Base-by-base conservation (phyloP, 2,113 vertebrate species). In the Willisornis vidua region DNA sequence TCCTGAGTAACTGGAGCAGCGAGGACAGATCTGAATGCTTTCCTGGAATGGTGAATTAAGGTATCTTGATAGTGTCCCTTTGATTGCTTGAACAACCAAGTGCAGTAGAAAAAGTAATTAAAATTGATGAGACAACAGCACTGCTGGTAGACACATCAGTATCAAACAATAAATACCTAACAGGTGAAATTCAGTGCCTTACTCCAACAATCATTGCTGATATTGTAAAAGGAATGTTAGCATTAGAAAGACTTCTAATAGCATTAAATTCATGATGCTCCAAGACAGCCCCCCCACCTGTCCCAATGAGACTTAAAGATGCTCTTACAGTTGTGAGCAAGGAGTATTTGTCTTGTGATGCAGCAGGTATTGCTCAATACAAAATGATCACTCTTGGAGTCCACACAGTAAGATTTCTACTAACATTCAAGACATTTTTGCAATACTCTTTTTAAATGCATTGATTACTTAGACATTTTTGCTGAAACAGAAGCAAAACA, bases 11-110 rank as follows among this genome's bases (percentile, higher is more conserved):
- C 77, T 57, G 51, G 49, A 85, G 45, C 88, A 90, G 65, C 76
- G 73, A 97, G 37, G 52, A 80, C 66, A 93, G 72, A 84, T 67
- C 57, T 59, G 39, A 95, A 55, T 23, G 95, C 73, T 93, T 37
- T 62, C 84, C 85, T 96, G 71, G 39, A 85, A 87, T 43, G 18
- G 51, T 41, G 65, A 93, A 94, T 87, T 88, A 91, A 97, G 67
- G 87, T 65, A 49, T 71, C 12, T 9, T 82, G 16, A 52, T 70
- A 61, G 86, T 45, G 39, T 13, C 14, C 20, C 6, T 83, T 75
- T 76, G 33, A 39, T 45, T 67, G 65, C 51, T 20, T n/a, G 46
- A 25, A 35, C 49, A 29, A 81, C 55, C n/a, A 70, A 77, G 17
- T 22, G n/a, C 18, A 45, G 8, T 18, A 11, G 49, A n/a, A 89